These are phyloP conservation scores for Drosophila kepulauana DNA, from an alignment of 1,140 invertebrate genomes.

Conservation along the genomic window DNA sequence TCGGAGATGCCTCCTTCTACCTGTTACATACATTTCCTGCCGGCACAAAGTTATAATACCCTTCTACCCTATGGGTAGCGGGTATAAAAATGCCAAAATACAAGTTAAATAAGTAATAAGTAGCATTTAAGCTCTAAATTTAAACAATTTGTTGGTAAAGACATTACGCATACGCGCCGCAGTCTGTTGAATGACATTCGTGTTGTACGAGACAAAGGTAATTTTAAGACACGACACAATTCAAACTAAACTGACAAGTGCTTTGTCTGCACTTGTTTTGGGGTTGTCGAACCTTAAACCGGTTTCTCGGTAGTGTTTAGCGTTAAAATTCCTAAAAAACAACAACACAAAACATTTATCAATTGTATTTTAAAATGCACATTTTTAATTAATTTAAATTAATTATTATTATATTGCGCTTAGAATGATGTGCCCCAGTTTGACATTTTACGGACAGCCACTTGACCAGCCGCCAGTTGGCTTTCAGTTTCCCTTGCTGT, in stretches of 20 bases:
- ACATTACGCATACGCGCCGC: background rate
- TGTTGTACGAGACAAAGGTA: background rate
- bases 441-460: background rate
- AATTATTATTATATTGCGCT: too few species aligned
- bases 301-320: constrained; percentile 9
- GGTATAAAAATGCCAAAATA: background rate
- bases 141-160: background rate
- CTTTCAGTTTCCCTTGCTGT: constrained; percentile 11
- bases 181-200: background rate
- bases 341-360: background rate
- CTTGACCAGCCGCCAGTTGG: constrained; percentile 8
- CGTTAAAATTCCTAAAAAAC: background rate
- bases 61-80: too few species aligned
- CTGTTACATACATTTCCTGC: too few species aligned
- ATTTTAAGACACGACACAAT: background rate
- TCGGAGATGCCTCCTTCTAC: too few species aligned
- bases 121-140: background rate
- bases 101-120: background rate
- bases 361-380: constrained; percentile 7
- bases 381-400: constrained; percentile 14
- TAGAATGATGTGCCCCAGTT: constrained; percentile 7
- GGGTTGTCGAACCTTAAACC: constrained; percentile 28
- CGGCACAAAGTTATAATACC: too few species aligned
- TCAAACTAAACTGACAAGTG: constrained; percentile 15
- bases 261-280: constrained; percentile 14